phyloP scores from a whole-genome alignment of 2,888 invertebrate species.

The Adelphocoris suturalis region DNA sequence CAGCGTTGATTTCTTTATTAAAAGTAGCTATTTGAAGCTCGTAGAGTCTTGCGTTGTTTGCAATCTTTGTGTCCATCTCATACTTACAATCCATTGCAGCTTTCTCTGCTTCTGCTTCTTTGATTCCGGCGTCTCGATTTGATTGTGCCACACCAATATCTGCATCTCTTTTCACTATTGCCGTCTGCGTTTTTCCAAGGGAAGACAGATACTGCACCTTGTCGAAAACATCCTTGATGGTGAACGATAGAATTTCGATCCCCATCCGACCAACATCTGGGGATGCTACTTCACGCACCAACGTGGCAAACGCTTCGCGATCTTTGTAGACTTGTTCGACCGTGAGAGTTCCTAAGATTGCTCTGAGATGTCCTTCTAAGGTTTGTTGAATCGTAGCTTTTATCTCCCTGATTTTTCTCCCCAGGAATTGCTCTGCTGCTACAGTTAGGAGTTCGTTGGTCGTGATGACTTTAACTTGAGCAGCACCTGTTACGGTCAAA shows the following conservation, averaged over 20 bases:
- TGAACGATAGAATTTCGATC: slow-evolving; percentile 98
- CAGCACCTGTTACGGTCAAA: slow-evolving; percentile 96
- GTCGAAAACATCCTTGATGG: slow-evolving; percentile 99
- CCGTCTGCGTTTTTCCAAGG: slow-evolving; percentile 95
- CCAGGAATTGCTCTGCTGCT: slow-evolving; percentile 97
- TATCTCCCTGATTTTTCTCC: slow-evolving; percentile 93
- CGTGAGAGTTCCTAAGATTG: slow-evolving; percentile 96
- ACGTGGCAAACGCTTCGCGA: slow-evolving; percentile 97
- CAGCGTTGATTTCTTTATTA: slow-evolving; percentile 97
- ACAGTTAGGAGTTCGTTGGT: slow-evolving; percentile 95
- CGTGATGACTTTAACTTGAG: slow-evolving; percentile 98
- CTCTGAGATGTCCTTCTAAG: slow-evolving; percentile 96
- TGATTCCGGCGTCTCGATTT: slow-evolving; percentile 95
- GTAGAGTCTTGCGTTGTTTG: slow-evolving; percentile 94
- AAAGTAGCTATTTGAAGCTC: slow-evolving; percentile 97
- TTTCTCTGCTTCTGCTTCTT: slow-evolving; percentile 98
- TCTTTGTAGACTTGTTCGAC: slow-evolving; percentile 99
- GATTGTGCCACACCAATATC: slow-evolving; percentile 97
- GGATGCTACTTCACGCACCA: slow-evolving; percentile 97
- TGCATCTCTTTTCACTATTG: slow-evolving; percentile 94
- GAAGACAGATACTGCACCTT: slow-evolving; percentile 97
- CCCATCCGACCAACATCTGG: slow-evolving; percentile 99
- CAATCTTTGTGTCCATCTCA: slow-evolving; percentile 96
- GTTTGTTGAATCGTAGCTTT: slow-evolving; percentile 96
- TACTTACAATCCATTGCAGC: slow-evolving; percentile 97